phyloP scores from a whole-genome alignment of 1,140 invertebrate species.

The Drosophila gunungcola region DNA sequence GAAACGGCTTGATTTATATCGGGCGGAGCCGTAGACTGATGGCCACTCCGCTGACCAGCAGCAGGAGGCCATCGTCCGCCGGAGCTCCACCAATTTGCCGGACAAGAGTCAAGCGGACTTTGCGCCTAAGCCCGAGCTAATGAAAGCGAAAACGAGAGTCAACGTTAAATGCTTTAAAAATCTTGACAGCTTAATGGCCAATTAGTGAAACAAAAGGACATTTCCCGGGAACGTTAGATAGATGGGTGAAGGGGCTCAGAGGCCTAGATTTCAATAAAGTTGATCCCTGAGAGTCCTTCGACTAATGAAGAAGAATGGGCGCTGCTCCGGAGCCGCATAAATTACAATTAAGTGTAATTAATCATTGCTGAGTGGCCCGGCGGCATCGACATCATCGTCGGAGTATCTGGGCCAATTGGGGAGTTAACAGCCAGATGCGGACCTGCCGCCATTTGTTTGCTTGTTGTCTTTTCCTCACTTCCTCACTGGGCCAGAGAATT shows the following conservation, averaged over 20 bases:
- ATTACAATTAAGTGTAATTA: conserved; percentile 82
- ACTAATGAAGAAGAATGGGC: conserved; percentile 56
- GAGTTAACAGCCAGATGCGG: conserved; percentile 52
- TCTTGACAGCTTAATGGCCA: conserved; percentile 68
- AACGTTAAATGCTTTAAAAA: conserved; percentile 54
- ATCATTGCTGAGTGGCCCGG: conserved; percentile 67
- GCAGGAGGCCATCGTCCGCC: conserved; percentile 27
- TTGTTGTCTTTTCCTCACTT: conserved; percentile 29
- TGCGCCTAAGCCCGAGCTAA: conserved; percentile 42
- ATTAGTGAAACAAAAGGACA: conserved; percentile 59
- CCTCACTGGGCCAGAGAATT: no score
- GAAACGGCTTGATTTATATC: conserved; percentile 67
- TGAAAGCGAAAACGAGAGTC: conserved; percentile 46
- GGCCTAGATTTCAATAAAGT: conserved; percentile 71
- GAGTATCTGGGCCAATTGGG: conserved; percentile 36
- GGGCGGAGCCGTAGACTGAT: conserved; percentile 6
- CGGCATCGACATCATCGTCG: conserved; percentile 41
- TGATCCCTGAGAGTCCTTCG: conserved; percentile 17
- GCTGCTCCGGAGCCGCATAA: conserved; percentile 57
- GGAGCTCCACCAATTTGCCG: conserved; percentile 11
- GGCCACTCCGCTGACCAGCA: conserved; percentile 60
- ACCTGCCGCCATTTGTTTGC: conserved; percentile 64
- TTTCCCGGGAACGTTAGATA: conserved; percentile 6
- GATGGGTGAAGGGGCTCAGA: conserved; percentile 2
- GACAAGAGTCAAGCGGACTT: conserved; percentile 41